These are phyloP conservation scores for Pomatostomus ruficeps DNA, from an alignment of 2,113 vertebrate species.

Conservation along the genomic window DNA sequence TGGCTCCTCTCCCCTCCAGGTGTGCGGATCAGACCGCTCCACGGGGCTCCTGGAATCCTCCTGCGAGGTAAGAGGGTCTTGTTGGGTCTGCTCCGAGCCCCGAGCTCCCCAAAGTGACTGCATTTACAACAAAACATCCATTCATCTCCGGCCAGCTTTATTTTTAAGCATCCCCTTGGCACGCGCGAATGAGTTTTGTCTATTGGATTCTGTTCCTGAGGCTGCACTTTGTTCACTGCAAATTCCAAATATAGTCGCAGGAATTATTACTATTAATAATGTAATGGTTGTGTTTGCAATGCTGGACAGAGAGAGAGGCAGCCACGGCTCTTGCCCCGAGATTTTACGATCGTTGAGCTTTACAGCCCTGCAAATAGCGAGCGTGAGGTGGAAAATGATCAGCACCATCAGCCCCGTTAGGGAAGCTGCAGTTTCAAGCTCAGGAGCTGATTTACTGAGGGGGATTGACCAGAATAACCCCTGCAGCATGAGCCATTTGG, in stretches of 20 bases:
- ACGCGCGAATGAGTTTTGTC: not conserved
- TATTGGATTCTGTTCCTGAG: not conserved
- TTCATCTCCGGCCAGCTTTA: conserved; percentile 33
- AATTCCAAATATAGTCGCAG: not conserved
- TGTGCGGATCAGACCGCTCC: not conserved
- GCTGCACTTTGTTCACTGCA: not conserved
- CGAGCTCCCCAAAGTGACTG: not conserved
- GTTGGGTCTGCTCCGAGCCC: not conserved
- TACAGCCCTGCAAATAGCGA: not conserved
- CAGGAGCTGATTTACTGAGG: not conserved
- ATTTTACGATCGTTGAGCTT: not conserved
- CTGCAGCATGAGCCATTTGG: not conserved
- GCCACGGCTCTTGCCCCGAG: not conserved
- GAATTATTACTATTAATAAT: conserved; percentile 21
- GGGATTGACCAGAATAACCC: not conserved
- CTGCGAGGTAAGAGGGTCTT: not conserved
- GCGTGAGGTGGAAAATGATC: not conserved
- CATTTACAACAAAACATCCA: conserved; percentile 23
- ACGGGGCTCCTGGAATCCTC: not conserved
- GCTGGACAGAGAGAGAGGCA: not conserved
- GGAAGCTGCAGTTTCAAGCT: not conserved
- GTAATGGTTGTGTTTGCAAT: not conserved
- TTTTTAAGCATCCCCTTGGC: conserved; percentile 48
- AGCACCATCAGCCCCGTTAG: not conserved
- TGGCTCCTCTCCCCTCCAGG: not conserved